Percentiles rank a stretch among this genome's conserved stretches.
phyloP scores from a whole-genome alignment of 1,140 invertebrate genomes.

The Aphelinus atriplicis region DNA sequence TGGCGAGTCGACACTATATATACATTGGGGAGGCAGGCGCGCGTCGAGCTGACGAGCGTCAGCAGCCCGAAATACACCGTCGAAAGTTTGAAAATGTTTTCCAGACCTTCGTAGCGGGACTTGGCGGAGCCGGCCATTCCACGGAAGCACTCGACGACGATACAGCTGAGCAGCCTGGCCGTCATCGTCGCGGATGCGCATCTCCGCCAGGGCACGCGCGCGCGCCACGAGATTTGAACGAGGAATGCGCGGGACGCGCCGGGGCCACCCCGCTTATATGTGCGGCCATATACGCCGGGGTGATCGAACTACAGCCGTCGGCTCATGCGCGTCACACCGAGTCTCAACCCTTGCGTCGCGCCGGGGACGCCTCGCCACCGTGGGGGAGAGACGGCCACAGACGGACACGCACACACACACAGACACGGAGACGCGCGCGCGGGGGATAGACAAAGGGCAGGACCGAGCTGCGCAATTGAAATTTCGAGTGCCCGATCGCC shows the following conservation, averaged over 20 bases:
- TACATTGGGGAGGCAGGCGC: too few relatives aligned
- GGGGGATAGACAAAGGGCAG: too few relatives aligned
- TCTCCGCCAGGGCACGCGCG: neutral
- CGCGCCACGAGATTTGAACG: neutral
- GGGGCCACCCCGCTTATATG: neutral
- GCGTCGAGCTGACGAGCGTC: too few relatives aligned
- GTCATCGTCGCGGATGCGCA: neutral
- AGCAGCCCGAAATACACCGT: too few relatives aligned
- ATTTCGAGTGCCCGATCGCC: too few relatives aligned
- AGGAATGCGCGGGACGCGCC: neutral
- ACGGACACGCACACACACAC: too few relatives aligned
- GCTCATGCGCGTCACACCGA: constrained; percentile 10
- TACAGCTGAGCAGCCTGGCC: constrained; percentile 8
- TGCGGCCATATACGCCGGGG: neutral
- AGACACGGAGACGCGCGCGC: too few relatives aligned
- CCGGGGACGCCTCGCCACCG: neutral
- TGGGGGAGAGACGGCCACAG: too few relatives aligned
- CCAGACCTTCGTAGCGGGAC: constrained; percentile 1
- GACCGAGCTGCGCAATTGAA: too few relatives aligned
- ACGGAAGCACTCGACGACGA: constrained; percentile 15
- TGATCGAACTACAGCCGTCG: neutral
- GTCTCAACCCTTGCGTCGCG: constrained; percentile 1
- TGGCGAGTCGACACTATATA: too few relatives aligned
- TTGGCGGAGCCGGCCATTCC: neutral
- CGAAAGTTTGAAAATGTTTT: too few relatives aligned